Evolutionary conservation across 1,140 invertebrate genomes (phyloP), one percentile per base, ranked within the genome.

Genomic region (Eupristina koningsbergeri): DNA sequence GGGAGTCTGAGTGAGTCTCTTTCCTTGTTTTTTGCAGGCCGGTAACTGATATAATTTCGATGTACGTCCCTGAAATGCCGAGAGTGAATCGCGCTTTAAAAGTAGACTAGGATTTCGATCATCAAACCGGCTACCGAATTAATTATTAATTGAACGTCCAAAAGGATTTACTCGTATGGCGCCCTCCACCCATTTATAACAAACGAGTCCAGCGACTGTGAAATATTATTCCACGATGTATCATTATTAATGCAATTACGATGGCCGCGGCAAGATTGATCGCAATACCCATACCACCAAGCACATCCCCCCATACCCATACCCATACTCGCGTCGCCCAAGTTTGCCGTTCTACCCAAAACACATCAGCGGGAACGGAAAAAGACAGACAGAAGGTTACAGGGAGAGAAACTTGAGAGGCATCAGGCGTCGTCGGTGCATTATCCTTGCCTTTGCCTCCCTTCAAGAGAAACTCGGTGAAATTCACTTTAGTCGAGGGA

Each of bases 401-500:
- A 53, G 31, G 9, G 31, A 22, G 74, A 19, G 31, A 39, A 19
- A 64, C 3, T 41, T 31, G 58, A 39, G 19, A 39, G 76, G 39
- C n/a, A n/a, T n/a, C 29, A 64, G 39, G 17, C 6, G 45, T 67
- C 39, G 41, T 34, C 36, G 50, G 61, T 5, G n/a, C n/a, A n/a
- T 61, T 64, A 64, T 50, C 45, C 9, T 45, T 34, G 13, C 34
- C 19, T 53, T n/a, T n/a, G 26, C 6, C 41, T 7, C 41, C 53
- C 26, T 58, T 9, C 61, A 47, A 9, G n/a, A 9, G 41, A 67
- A 80, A 80, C 63, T 29, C 45, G 34, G 22, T 26, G 73, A 82
- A 82, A 76, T 71, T 81, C 45, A 58, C 75, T 82, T 82, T 36
- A 82, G 61, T 61, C 26, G 39, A 11, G 53, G 61, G 53, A 63